Base-by-base conservation (phyloP, 2,888 invertebrate species). In the Allacma fusca region DNA sequence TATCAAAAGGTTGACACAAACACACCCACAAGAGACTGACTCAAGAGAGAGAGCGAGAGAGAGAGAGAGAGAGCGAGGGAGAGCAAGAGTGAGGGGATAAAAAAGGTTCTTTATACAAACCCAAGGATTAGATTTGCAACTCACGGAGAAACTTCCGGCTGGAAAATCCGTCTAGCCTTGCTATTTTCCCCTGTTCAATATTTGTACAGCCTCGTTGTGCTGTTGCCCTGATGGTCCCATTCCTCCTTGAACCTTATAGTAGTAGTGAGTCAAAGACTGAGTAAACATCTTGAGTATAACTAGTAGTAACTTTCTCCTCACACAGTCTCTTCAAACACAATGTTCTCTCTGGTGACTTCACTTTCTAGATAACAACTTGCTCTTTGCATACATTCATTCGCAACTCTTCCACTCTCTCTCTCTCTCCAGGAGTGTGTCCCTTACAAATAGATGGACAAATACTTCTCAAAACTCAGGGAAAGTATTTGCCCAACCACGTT, bases 61-160 rank as follows among this genome's bases (percentile, higher is more conserved):
- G 34, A 34, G 70, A 44, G 70, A 16, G 40, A 70, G 34, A 34
- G 4, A 34, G 34, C 34, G 9, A 34, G 34, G 9, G 34, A 34
- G 34, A 34, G 70, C 12, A 50, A 16, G 40, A 70, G 24, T 70
- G 50, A 50, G 26, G 28, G 24, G 50, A 43, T 19, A n/a, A n/a
- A n/a, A n/a, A n/a, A n/a, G n/a, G n/a, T n/a, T n/a, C n/a, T n/a
- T n/a, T n/a, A n/a, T n/a, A n/a, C n/a, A n/a, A n/a, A n/a, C n/a
- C n/a, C n/a, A n/a, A n/a, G 65, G 74, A 74, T 74, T 74, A 74
- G 74, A 74, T 74, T 74, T 74, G 67, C 65, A 74, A 65, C 74
- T 74, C 28, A 67, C 65, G 74, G 65, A 65, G 74, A 74, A 24
- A 74, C 74, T 74, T 74, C 74, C 74, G 74, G 74, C 65, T 64